Percentiles rank a stretch among this genome's conserved stretches.
Conservation (phyloP, 1,140 invertebrate species). For the Aphelinus certus region DNA sequence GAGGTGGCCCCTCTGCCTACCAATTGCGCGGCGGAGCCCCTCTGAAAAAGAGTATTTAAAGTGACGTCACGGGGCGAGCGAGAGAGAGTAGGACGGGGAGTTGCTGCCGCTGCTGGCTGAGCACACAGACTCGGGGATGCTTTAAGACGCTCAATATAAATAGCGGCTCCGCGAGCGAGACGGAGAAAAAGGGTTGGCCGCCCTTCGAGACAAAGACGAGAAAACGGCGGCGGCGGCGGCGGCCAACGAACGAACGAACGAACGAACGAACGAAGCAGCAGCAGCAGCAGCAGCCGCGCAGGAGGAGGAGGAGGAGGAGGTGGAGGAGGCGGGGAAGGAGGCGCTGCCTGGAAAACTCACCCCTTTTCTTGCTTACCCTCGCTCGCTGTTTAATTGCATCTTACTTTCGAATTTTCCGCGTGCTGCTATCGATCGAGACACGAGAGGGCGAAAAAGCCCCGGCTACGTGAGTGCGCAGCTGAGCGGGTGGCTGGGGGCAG, state of each 20-base stretch:
- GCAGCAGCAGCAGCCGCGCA: conserved; percentile 42
- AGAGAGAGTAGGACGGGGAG: conserved; percentile 33
- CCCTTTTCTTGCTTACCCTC: conserved; percentile 68
- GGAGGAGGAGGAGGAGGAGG: conserved; percentile 28
- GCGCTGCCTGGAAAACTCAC: conserved; percentile 62
- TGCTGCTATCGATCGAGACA: conserved; percentile 66
- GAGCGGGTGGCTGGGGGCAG: conserved; percentile 25
- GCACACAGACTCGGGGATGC: conserved; percentile 51
- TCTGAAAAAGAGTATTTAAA: conserved; percentile 53
- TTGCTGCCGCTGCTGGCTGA: conserved; percentile 4
- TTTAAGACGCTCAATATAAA: conserved; percentile 69
- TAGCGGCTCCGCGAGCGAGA: conserved; percentile 55
- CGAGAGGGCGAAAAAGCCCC: conserved; percentile 26
- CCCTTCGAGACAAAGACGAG: background rate
- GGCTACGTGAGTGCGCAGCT: conserved; percentile 46
- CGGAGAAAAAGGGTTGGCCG: conserved; percentile 65
- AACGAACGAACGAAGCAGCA: conserved; percentile 50
- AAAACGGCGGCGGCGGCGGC: background rate
- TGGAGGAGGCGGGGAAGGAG: conserved; percentile 30
- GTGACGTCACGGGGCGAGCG: conserved; percentile 47
- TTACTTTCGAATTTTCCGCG: conserved; percentile 69
- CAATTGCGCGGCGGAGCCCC: conserved; percentile 43
- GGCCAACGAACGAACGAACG: conserved; percentile 39
- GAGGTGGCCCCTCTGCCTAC: conserved; percentile 44
- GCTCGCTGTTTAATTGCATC: conserved; percentile 68